These are phyloP conservation scores for Cataglyphis albicans DNA, from an alignment of 2,888 invertebrate genomes.

Conservation along the genomic window DNA sequence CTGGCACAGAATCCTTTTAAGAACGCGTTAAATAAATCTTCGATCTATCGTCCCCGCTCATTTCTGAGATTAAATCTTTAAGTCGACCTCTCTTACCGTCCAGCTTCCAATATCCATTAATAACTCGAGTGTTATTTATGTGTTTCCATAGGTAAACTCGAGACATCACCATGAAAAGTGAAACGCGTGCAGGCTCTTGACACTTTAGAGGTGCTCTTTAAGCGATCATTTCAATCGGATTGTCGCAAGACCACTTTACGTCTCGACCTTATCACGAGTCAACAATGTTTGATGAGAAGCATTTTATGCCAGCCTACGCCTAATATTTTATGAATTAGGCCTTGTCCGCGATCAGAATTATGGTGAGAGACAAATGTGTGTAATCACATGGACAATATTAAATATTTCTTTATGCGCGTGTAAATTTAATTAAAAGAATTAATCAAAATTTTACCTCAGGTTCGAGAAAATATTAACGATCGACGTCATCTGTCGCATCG, in stretches of 20 bases:
- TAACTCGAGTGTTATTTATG: constrained; percentile 75
- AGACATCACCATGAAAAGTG: constrained; percentile 5
- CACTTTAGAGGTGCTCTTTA: neutral
- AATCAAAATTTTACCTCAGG: constrained; percentile 25
- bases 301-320: neutral
- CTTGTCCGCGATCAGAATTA: neutral
- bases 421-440: neutral
- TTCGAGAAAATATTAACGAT: constrained; percentile 36
- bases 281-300: neutral
- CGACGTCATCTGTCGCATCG: constrained; percentile 67
- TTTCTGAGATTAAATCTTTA: neutral
- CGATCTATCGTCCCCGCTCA: constrained; percentile 15
- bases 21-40: constrained; percentile 31
- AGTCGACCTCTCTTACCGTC: neutral
- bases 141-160: constrained; percentile 70
- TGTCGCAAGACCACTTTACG: neutral
- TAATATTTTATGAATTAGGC: neutral
- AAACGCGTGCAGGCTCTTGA: neutral
- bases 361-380: constrained; percentile 22
- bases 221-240: constrained; percentile 14
- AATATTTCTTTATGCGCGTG: neutral
- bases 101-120: constrained; percentile 64
- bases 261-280: neutral
- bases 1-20: neutral
- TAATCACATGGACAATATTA: neutral